These are phyloP conservation scores for Cataglyphis hispanica DNA, from an alignment of 1,140 invertebrate genomes.

Conservation along the genomic window DNA sequence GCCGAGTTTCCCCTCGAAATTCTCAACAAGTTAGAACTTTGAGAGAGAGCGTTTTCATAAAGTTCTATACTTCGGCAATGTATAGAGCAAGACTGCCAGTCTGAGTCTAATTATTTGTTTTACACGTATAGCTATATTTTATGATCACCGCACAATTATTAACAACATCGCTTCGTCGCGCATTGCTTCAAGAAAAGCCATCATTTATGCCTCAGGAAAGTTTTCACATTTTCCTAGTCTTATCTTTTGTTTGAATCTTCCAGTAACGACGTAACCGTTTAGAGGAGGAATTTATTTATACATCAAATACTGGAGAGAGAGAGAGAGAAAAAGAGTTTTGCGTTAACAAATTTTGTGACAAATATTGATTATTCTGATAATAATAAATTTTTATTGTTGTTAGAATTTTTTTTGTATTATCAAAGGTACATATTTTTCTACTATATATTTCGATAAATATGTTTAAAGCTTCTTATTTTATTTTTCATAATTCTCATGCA, in stretches of 20 bases:
- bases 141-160: constrained; percentile 18
- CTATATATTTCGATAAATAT: neutral
- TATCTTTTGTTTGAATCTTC: constrained; percentile 7
- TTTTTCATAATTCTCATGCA: neutral
- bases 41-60: constrained; percentile 1
- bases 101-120: constrained; percentile 52
- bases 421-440: neutral
- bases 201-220: constrained; percentile 7
- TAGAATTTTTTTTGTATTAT: constrained; percentile 18
- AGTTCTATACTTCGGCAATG: constrained; percentile 39
- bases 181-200: neutral
- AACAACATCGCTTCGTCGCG: neutral
- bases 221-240: neutral
- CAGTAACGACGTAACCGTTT: neutral
- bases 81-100: constrained; percentile 16
- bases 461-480: neutral
- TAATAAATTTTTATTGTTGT: neutral
- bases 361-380: neutral
- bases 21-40: constrained; percentile 31
- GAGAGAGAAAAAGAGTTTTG: neutral
- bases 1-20: constrained; percentile 34
- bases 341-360: neutral
- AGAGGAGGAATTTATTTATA: neutral
- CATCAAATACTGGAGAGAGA: neutral
- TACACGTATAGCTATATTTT: constrained; percentile 24